These are phyloP conservation scores for Pseudochirops cupreus DNA, from an alignment of 2,797 vertebrate species.

Conservation along the genomic window DNA sequence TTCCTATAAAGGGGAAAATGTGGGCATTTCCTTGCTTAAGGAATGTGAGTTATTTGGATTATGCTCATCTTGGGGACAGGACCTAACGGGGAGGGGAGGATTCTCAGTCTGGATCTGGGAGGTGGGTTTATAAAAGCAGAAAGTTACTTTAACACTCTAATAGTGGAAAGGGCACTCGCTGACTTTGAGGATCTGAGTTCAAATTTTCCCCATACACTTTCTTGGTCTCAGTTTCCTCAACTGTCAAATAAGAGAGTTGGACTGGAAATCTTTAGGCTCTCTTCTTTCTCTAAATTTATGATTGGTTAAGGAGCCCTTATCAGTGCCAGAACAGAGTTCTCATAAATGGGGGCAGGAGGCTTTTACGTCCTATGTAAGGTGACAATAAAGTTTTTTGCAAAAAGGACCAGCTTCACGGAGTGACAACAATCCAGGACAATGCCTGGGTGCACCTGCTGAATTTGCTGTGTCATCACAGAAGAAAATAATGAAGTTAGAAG, in stretches of 20 bases:
- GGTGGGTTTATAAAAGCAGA: not conserved
- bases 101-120: not conserved
- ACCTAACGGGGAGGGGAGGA: not conserved
- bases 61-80: not conserved
- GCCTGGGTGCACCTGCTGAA: too few relatives aligned
- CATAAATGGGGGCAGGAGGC: not conserved
- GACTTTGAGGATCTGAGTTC: not conserved
- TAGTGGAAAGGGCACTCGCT: not conserved
- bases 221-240: not conserved
- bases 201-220: not conserved
- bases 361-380: not conserved
- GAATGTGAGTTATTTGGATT: not conserved
- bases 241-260: not conserved
- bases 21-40: not conserved
- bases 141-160: not conserved
- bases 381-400: too few relatives aligned
- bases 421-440: too few relatives aligned
- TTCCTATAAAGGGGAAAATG: not conserved
- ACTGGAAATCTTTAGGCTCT: not conserved
- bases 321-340: not conserved
- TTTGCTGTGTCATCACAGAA: too few relatives aligned
- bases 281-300: not conserved
- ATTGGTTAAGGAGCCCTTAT: not conserved
- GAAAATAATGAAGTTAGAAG: too few relatives aligned
- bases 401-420: not conserved